phyloP scores from a whole-genome alignment of 2,797 vertebrate species.

The Amphiprion clarkii region DNA sequence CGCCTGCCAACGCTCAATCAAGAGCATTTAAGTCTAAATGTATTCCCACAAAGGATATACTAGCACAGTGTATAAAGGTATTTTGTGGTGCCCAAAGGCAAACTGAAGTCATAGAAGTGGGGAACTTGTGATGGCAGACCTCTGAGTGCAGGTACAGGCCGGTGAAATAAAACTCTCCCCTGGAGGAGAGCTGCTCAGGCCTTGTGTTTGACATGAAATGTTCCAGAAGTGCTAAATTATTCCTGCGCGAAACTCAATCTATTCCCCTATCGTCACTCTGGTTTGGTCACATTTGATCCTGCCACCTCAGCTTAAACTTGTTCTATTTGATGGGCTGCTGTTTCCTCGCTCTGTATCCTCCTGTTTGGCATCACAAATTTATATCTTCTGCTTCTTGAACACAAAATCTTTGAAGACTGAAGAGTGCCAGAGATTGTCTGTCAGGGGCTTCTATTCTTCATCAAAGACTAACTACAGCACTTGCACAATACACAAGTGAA shows the following conservation, averaged over 20 bases:
- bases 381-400: constrained; percentile 36
- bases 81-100: constrained; percentile 46
- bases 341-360: constrained; percentile 19
- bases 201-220: constrained; percentile 77
- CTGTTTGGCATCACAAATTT: constrained; percentile 52
- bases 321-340: constrained; percentile 55
- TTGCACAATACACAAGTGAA: constrained; percentile 43
- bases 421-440: constrained; percentile 46
- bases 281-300: constrained; percentile 60
- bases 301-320: constrained; percentile 62
- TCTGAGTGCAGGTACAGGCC: constrained; percentile 47
- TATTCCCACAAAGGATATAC: constrained; percentile 26
- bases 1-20: constrained; percentile 51
- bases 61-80: constrained; percentile 13
- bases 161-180: constrained; percentile 72
- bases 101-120: constrained; percentile 21
- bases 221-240: constrained; percentile 81
- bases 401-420: constrained; percentile 63
- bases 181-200: constrained; percentile 30
- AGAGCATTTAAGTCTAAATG: constrained; percentile 28
- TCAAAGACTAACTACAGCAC: constrained; percentile 71
- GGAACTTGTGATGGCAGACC: constrained; percentile 64
- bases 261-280: constrained; percentile 28
- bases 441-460: constrained; percentile 55
- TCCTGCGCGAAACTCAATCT: constrained; percentile 73